Evolutionary conservation across 2,797 vertebrate genomes (phyloP).

Genomic region (Neopelma chrysocephalum): DNA sequence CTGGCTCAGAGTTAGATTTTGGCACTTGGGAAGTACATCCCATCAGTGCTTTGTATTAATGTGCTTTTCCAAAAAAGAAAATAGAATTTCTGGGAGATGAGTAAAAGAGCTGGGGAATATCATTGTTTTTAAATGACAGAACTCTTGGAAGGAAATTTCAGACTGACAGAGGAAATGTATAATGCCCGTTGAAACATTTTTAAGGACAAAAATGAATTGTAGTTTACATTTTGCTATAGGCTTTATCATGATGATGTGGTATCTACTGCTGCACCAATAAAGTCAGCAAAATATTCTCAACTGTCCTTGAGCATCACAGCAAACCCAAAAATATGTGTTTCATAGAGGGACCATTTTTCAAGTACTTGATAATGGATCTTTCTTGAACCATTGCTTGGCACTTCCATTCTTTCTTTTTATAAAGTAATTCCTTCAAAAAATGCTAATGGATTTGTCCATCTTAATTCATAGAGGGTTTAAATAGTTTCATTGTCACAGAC

Average conservation of each 20-base stretch:
- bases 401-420: background rate
- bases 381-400: background rate
- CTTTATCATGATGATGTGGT: background rate
- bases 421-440: conserved; percentile 32
- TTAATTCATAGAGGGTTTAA: conserved; percentile 51
- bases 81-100: background rate
- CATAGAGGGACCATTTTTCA: background rate
- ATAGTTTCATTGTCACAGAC: conserved; percentile 33
- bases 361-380: background rate
- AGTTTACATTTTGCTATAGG: background rate
- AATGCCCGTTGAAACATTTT: background rate
- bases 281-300: background rate
- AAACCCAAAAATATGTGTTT: background rate
- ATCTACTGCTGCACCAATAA: background rate
- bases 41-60: background rate
- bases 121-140: background rate
- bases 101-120: background rate
- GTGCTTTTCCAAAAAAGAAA: background rate
- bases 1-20: background rate
- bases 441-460: conserved; percentile 36
- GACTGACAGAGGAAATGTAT: background rate
- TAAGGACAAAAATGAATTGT: background rate
- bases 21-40: background rate
- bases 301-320: background rate
- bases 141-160: background rate